Percentiles rank a stretch among this genome's conserved stretches.
Evolutionary conservation across 2,888 invertebrate species (phyloP).

Genomic region (Nephrotoma flavescens): DNA sequence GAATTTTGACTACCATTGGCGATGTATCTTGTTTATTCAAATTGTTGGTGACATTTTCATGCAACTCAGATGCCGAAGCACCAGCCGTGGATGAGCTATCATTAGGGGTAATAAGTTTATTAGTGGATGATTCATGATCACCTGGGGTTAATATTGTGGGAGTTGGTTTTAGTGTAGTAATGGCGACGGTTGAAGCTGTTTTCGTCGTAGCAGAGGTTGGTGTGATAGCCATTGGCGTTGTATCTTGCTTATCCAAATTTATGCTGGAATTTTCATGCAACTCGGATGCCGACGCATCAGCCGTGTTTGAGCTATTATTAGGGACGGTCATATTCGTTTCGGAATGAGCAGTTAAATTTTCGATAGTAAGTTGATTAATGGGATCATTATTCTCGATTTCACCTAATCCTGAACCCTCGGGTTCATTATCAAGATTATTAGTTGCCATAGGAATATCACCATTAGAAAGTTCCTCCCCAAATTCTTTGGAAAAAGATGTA

Average conservation of each 20-base stretch:
- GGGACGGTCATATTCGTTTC: too few relatives aligned
- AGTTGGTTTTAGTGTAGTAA: too few relatives aligned
- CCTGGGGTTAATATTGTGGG: too few relatives aligned
- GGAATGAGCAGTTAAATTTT: background rate
- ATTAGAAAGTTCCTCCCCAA: background rate
- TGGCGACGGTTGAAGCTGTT: too few relatives aligned
- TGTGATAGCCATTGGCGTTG: background rate
- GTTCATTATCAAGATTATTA: background rate
- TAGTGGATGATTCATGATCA: too few relatives aligned
- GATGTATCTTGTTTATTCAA: background rate
- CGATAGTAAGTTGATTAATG: background rate
- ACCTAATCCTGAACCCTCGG: background rate
- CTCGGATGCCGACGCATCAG: background rate
- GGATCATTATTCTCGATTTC: background rate
- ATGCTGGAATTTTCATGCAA: background rate
- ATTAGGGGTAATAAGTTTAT: too few relatives aligned
- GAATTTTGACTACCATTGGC: background rate
- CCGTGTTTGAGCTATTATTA: background rate
- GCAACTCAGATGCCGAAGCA: background rate
- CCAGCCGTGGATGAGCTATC: background rate
- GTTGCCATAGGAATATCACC: background rate
- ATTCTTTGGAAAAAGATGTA: background rate
- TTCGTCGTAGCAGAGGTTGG: too few relatives aligned
- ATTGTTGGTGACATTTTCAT: background rate
- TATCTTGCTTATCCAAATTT: background rate